Evolutionary conservation across 2,113 vertebrate species (phyloP).

Genomic region (Platanista minor): DNA sequence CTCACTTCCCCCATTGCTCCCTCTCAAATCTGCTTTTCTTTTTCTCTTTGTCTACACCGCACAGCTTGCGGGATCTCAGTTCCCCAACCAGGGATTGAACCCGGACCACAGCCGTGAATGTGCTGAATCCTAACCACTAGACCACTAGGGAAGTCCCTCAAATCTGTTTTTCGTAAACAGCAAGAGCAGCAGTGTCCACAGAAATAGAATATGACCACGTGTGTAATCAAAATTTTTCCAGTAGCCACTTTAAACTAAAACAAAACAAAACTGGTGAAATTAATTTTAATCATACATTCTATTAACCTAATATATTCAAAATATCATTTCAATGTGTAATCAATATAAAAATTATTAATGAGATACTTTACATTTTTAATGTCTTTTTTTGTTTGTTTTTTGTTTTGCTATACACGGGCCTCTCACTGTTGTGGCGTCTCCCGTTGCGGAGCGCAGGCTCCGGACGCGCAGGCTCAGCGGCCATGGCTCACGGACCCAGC

Average conservation of each 20-base stretch:
- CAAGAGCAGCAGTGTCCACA: neutral
- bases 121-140: too few species aligned
- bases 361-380: neutral
- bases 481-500: too few species aligned
- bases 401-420: too few species aligned
- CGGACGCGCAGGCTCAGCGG: too few species aligned
- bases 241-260: neutral
- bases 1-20: neutral
- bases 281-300: neutral
- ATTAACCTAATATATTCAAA: neutral
- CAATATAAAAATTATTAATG: neutral
- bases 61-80: too few species aligned
- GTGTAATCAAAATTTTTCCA: neutral
- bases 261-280: neutral
- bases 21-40: neutral
- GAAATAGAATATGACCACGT: neutral
- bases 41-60: too few species aligned
- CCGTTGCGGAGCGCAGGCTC: too few species aligned
- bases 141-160: too few species aligned
- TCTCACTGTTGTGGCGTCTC: too few species aligned
- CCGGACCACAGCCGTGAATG: too few species aligned
- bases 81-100: too few species aligned
- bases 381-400: too few species aligned
- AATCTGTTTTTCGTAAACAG: neutral
- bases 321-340: neutral